These are phyloP conservation scores for Cyphomyrmex costatus DNA, from an alignment of 1,140 invertebrate species.

Conservation along the genomic window DNA sequence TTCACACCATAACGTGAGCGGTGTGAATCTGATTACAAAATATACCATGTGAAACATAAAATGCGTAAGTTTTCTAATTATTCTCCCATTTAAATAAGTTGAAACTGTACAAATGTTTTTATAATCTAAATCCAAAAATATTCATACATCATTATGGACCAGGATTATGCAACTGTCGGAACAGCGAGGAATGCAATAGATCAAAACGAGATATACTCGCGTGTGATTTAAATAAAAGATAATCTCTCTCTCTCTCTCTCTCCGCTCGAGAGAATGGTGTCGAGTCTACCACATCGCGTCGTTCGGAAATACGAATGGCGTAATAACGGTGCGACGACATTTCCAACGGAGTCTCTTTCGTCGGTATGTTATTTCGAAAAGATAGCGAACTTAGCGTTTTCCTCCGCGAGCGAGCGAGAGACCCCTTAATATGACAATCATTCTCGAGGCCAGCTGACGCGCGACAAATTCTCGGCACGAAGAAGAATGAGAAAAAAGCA, in stretches of 20 bases:
- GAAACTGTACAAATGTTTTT: not conserved
- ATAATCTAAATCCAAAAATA: constrained; percentile 27
- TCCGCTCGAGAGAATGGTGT: not conserved
- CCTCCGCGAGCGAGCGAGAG: constrained; percentile 21
- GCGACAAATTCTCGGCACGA: constrained; percentile 48
- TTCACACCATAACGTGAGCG: not conserved
- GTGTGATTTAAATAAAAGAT: constrained; percentile 47
- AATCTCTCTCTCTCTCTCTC: no score
- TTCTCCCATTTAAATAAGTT: constrained; percentile 36
- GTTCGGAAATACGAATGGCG: constrained; percentile 47
- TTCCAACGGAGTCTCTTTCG: constrained; percentile 11
- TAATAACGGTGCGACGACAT: constrained; percentile 47
- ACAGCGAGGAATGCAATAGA: not conserved
- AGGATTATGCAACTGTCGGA: constrained; percentile 7
- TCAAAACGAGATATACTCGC: not conserved
- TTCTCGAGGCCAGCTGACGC: constrained; percentile 60
- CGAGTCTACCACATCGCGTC: not conserved
- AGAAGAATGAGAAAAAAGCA: constrained; percentile 49
- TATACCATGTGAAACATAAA: not conserved
- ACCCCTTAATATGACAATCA: constrained; percentile 60
- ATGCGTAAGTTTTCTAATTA: constrained; percentile 42
- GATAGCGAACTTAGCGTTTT: constrained; percentile 53
- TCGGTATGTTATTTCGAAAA: constrained; percentile 46
- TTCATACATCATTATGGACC: not conserved
- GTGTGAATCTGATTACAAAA: constrained; percentile 17